Conservation (phyloP, 2,797 vertebrate genomes). For the Gastrophryne carolinensis region DNA sequence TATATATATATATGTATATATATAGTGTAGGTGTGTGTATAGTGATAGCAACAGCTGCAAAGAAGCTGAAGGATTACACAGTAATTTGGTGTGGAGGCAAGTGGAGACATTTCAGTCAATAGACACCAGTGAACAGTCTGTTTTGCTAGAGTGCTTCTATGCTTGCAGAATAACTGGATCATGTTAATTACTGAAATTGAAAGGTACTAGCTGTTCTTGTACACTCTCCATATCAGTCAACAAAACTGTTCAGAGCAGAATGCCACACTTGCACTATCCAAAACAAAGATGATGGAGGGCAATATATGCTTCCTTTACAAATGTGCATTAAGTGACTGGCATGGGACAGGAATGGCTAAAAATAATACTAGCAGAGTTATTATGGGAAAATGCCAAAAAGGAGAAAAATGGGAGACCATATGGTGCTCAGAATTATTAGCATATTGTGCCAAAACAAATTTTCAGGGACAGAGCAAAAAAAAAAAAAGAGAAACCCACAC, state of each 20-base stretch:
- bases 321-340: background rate
- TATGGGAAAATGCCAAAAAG: slow-evolving; percentile 32
- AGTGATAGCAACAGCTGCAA: background rate
- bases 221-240: slow-evolving; percentile 36
- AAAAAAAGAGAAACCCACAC: slow-evolving; percentile 14
- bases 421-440: slow-evolving; percentile 32
- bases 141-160: slow-evolving; percentile 27
- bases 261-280: background rate
- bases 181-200: slow-evolving; percentile 47
- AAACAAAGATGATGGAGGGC: background rate
- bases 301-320: background rate
- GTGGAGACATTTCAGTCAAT: background rate
- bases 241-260: background rate
- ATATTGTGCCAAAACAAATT: slow-evolving; percentile 32
- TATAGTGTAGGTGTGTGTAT: background rate
- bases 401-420: slow-evolving; percentile 34
- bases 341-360: background rate
- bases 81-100: background rate
- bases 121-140: slow-evolving; percentile 3
- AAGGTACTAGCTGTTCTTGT: slow-evolving; percentile 26
- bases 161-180: slow-evolving; percentile 34
- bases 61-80: slow-evolving; percentile 5
- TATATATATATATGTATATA: background rate
- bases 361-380: slow-evolving; percentile 11
- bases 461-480: slow-evolving; percentile 15